Percentiles rank a stretch among this genome's conserved stretches.
Conservation (phyloP, 2,797 vertebrate species). For the Ctenopoma multispine region DNA sequence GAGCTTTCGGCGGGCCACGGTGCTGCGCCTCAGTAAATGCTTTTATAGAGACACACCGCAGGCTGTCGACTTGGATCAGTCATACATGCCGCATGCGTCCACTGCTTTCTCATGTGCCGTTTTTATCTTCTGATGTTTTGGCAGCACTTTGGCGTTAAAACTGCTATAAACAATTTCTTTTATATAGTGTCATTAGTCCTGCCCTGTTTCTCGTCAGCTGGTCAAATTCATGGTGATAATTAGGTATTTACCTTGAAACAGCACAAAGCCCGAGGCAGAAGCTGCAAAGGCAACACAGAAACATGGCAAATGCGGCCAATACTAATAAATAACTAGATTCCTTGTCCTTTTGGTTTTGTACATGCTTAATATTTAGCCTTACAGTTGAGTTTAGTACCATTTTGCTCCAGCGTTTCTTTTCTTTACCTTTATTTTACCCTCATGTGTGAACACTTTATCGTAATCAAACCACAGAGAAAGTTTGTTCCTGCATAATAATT, state of each 20-base stretch:
- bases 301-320: slow-evolving; percentile 15
- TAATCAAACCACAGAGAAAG: not conserved
- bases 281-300: slow-evolving; percentile 39
- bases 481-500: not conserved
- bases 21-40: slow-evolving; percentile 71
- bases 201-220: slow-evolving; percentile 20
- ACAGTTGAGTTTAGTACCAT: slow-evolving; percentile 1
- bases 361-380: slow-evolving; percentile 3
- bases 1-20: slow-evolving; percentile 73
- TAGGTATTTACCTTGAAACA: slow-evolving; percentile 35
- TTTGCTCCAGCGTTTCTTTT: not conserved
- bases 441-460: not conserved
- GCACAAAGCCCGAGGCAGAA: slow-evolving; percentile 34
- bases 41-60: slow-evolving; percentile 77
- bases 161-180: not conserved
- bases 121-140: slow-evolving; percentile 43
- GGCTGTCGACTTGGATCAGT: slow-evolving; percentile 78
- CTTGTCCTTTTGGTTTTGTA: slow-evolving; percentile 13
- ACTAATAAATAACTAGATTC: not conserved
- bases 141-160: slow-evolving; percentile 6
- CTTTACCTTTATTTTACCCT: not conserved
- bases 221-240: slow-evolving; percentile 45
- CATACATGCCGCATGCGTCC: slow-evolving; percentile 51
- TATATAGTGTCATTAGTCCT: slow-evolving; percentile 7
- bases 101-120: slow-evolving; percentile 39